Evolutionary conservation across 2,888 invertebrate species (phyloP).

Genomic region (Eupithecia exiguata): DNA sequence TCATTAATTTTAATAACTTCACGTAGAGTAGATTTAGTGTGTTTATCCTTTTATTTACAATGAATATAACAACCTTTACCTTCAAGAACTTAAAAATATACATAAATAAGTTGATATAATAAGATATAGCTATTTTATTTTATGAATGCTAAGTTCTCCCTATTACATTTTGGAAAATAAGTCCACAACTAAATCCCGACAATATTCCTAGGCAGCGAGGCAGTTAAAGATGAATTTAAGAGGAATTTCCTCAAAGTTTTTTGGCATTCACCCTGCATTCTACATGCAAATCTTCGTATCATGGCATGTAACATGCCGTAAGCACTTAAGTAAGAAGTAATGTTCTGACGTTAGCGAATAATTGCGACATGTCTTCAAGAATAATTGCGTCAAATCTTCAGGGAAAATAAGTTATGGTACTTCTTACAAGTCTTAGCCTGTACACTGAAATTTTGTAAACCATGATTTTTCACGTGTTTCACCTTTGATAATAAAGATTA

Average conservation of each 20-base stretch:
- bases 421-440: too few species aligned
- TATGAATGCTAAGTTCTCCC: not conserved
- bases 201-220: conserved; percentile 16
- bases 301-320: conserved; percentile 18
- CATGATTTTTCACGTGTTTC: too few species aligned
- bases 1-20: not conserved
- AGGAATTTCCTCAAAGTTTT: conserved; percentile 24
- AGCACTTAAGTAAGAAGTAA: conserved; percentile 13
- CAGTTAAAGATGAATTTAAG: conserved; percentile 15
- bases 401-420: not conserved
- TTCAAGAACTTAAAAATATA: not conserved
- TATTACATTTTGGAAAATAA: not conserved
- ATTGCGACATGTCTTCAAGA: not conserved
- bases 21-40: too few species aligned
- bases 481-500: too few species aligned
- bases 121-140: too few species aligned
- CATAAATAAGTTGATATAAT: too few species aligned
- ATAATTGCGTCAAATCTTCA: not conserved
- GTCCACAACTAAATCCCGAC: not conserved
- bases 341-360: not conserved
- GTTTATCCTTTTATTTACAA: too few species aligned
- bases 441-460: too few species aligned
- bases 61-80: not conserved
- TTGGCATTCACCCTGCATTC: conserved; percentile 29
- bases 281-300: conserved; percentile 31